phyloP scores from a whole-genome alignment of 2,888 invertebrate species.

The Cryptus viduatorius region DNA sequence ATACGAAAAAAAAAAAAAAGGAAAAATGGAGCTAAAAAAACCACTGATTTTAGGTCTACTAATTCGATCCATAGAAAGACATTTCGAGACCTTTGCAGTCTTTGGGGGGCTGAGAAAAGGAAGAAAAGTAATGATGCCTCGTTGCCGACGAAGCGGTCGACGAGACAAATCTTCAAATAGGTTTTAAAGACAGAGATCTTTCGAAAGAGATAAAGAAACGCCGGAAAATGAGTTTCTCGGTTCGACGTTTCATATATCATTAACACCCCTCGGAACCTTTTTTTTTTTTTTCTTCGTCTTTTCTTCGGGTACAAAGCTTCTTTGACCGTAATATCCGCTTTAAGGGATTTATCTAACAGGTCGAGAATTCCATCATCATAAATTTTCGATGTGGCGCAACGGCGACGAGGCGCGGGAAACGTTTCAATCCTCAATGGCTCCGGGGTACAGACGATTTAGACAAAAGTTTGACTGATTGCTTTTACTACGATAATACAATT shows the following conservation, averaged over 20 bases:
- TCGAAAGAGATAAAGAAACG: constrained; percentile 10
- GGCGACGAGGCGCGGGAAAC: constrained; percentile 27
- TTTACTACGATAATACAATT: constrained; percentile 31
- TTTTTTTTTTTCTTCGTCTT: constrained; percentile 29
- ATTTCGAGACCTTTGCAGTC: background rate
- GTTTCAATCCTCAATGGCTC: constrained; percentile 34
- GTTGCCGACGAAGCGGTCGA: constrained; percentile 4
- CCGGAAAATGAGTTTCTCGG: constrained; percentile 47
- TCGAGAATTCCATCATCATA: constrained; percentile 57
- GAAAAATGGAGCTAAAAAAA: background rate
- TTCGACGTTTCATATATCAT: constrained; percentile 53
- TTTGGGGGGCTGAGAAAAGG: background rate
- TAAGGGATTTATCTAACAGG: constrained; percentile 43
- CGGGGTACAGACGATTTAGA: background rate
- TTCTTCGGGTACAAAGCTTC: constrained; percentile 12
- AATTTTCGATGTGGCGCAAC: constrained; percentile 51
- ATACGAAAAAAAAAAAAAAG: background rate
- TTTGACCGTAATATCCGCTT: constrained; percentile 31
- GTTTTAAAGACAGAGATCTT: constrained; percentile 43
- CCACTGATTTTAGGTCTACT: background rate
- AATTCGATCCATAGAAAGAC: background rate
- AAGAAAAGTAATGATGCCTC: constrained; percentile 57
- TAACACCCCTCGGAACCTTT: constrained; percentile 24
- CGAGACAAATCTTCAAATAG: constrained; percentile 25
- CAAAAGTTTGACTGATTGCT: constrained; percentile 39